Conservation (phyloP, 2,113 vertebrate species). For the Lucifuga dentata region DNA sequence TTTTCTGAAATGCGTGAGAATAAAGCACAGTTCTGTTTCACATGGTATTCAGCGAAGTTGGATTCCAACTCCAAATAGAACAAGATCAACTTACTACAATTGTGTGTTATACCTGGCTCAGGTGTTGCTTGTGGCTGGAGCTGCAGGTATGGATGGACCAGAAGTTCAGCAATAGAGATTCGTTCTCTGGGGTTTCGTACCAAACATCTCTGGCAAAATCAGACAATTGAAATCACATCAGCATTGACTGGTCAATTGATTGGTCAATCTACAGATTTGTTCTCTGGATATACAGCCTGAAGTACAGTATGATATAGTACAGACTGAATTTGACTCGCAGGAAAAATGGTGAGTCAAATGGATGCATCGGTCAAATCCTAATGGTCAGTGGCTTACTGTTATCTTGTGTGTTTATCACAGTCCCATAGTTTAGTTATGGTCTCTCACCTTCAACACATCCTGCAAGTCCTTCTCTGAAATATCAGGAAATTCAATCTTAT, state of each 20-base stretch:
- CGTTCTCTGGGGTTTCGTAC: constrained; percentile 91
- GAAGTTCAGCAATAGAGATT: constrained; percentile 90
- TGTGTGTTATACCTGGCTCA: constrained; percentile 82
- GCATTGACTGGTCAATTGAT: no score
- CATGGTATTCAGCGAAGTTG: not conserved
- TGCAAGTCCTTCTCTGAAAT: constrained; percentile 94
- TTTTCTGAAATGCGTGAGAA: constrained; percentile 45
- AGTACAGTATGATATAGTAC: no score
- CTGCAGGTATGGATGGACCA: constrained; percentile 92
- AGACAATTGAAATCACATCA: not conserved
- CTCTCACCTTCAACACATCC: constrained; percentile 91
- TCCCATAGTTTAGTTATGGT: no score
- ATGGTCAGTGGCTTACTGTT: no score
- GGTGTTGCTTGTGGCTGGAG: constrained; percentile 84
- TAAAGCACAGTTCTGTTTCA: not conserved
- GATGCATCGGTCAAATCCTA: no score
- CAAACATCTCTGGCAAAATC: constrained; percentile 85
- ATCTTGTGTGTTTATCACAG: not conserved
- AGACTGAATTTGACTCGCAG: no score
- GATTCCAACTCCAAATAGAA: no score
- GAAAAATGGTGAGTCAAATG: no score
- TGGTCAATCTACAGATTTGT: no score
- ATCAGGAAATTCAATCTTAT: constrained; percentile 91
- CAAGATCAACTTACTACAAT: no score
- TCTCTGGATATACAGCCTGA: no score